A percentile compares a stretch with the other conserved stretches of the same genome.
phyloP scores from a whole-genome alignment of 1,140 invertebrate species.

The Leptestheria dahalacensis region DNA sequence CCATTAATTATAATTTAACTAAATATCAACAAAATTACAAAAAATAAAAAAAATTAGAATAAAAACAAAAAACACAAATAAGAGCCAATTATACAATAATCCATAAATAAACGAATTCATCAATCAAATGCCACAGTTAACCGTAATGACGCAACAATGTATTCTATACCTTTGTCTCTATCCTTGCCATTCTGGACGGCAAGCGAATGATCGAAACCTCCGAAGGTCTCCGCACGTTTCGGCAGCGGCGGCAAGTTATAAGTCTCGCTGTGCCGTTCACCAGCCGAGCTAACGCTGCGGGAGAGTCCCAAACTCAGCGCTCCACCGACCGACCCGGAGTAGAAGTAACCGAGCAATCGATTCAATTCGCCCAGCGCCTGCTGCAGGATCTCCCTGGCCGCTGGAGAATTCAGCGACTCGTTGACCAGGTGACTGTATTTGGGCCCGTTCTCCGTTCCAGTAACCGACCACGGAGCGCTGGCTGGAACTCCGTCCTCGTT shows the following conservation, averaged over 20 bases:
- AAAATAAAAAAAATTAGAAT: too few species aligned
- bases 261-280: conserved; percentile 67
- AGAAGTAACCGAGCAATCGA: background rate
- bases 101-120: too few species aligned
- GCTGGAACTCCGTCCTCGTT: conserved; percentile 6
- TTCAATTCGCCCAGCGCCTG: conserved; percentile 16
- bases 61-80: too few species aligned
- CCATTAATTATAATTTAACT: too few species aligned
- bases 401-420: conserved; percentile 30
- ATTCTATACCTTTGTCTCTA: too few species aligned
- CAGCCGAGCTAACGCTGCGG: conserved; percentile 77
- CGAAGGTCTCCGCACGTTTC: conserved; percentile 83
- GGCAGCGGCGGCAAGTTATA: conserved; percentile 70
- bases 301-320: conserved; percentile 58
- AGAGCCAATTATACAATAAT: too few species aligned
- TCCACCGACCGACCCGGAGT: conserved; percentile 38
- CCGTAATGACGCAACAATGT: too few species aligned
- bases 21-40: too few species aligned
- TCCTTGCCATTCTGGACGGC: conserved; percentile 16
- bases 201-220: conserved; percentile 58
- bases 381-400: conserved; percentile 22
- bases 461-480: background rate
- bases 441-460: conserved; percentile 20
- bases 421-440: conserved; percentile 40
- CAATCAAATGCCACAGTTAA: too few species aligned